phyloP scores from a whole-genome alignment of 2,888 invertebrate genomes.

The Leptinotarsa haldemani region DNA sequence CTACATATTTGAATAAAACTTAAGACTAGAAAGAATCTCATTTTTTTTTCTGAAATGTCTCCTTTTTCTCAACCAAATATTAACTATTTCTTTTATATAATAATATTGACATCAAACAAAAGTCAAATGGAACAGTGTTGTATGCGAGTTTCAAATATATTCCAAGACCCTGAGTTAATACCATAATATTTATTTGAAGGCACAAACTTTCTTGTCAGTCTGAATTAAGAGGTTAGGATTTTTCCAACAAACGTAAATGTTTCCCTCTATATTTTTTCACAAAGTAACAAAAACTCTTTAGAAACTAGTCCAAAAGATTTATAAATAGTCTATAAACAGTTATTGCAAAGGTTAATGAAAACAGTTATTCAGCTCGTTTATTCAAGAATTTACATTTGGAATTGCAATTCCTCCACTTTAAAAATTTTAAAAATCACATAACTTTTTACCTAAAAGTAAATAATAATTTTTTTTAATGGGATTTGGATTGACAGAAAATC shows the following conservation, averaged over 20 bases:
- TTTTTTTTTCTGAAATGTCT: too few species aligned
- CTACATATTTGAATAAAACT: too few species aligned
- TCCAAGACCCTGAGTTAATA: neutral
- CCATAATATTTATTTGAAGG: neutral
- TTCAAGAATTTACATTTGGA: too few species aligned
- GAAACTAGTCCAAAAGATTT: neutral
- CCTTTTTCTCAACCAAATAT: too few species aligned
- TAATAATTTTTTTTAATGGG: too few species aligned
- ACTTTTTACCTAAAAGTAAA: neutral
- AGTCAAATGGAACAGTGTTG: neutral
- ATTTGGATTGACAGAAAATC: too few species aligned
- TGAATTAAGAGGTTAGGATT: neutral
- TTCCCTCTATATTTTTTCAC: neutral
- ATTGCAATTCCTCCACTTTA: too few species aligned
- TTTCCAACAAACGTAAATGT: neutral
- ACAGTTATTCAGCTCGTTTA: neutral
- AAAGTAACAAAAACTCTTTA: neutral
- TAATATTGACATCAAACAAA: neutral
- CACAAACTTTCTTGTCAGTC: constrained; percentile 14
- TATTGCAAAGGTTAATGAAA: neutral
- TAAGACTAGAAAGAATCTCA: too few species aligned
- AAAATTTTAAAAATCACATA: neutral
- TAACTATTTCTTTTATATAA: too few species aligned
- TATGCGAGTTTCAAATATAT: neutral
- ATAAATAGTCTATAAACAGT: neutral